These are phyloP conservation scores for Tubulanus polymorphus DNA, from an alignment of 2,888 invertebrate species.

Conservation along the genomic window DNA sequence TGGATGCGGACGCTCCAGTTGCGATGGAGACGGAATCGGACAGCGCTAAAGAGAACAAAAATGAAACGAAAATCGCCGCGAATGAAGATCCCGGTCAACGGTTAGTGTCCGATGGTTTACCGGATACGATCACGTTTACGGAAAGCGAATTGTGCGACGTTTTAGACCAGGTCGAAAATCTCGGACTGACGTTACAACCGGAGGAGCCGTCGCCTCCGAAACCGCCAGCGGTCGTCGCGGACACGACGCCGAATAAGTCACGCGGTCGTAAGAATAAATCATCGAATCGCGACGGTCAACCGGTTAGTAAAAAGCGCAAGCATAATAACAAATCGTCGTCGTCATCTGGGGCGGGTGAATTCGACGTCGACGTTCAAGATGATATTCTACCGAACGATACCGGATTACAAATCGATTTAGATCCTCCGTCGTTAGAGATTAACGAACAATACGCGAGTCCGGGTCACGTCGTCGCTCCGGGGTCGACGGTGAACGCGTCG, in stretches of 20 bases:
- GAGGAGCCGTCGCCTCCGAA: too few species aligned
- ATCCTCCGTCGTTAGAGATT: neutral
- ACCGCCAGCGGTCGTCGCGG: constrained; percentile 16
- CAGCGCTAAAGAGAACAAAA: neutral
- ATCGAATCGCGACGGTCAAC: neutral
- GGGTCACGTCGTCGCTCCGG: neutral
- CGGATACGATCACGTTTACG: constrained; percentile 40
- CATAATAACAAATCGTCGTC: neutral
- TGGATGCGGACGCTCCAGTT: neutral
- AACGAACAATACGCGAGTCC: neutral
- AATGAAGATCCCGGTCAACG: too few species aligned
- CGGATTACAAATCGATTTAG: neutral
- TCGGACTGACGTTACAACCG: too few species aligned
- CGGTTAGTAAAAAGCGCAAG: neutral
- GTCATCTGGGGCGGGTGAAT: too few species aligned
- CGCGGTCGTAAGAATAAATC: neutral
- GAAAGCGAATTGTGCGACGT: constrained; percentile 42
- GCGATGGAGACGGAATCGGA: neutral
- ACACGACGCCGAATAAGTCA: constrained; percentile 8
- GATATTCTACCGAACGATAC: neutral
- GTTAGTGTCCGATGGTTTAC: constrained; percentile 21
- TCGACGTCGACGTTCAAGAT: neutral
- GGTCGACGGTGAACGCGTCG: too few species aligned
- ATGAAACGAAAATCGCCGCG: neutral
- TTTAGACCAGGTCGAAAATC: constrained; percentile 45